Conservation (phyloP, 2,797 vertebrate genomes). For the Betta splendens region DNA sequence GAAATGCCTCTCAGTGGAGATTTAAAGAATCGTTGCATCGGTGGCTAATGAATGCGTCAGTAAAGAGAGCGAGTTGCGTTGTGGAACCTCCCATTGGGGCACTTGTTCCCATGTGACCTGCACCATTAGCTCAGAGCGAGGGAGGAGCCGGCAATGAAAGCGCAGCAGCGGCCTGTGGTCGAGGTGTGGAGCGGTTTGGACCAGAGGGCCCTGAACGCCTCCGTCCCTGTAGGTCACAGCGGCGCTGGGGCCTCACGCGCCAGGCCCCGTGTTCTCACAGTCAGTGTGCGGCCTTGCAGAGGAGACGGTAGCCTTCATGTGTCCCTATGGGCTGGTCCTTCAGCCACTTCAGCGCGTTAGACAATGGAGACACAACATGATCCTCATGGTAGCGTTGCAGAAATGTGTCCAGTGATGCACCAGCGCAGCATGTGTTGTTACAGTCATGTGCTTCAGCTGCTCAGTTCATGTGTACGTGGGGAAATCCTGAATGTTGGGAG, state of each 20-base stretch:
- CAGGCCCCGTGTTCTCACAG: not conserved
- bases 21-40: too few relatives aligned
- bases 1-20: too few relatives aligned
- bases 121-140: constrained; percentile 32
- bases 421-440: not conserved
- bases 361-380: not conserved
- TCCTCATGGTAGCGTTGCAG: not conserved
- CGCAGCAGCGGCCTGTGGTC: too few relatives aligned
- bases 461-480: not conserved
- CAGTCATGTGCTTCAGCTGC: not conserved
- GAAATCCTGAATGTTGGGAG: not conserved
- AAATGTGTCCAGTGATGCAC: not conserved
- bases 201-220: too few relatives aligned
- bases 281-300: not conserved
- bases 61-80: too few relatives aligned
- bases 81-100: constrained; percentile 9
- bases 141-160: constrained; percentile 9
- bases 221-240: too few relatives aligned
- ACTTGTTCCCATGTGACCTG: constrained; percentile 14
- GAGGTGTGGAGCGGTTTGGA: too few relatives aligned
- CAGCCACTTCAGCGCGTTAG: not conserved
- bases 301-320: not conserved
- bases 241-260: not conserved
- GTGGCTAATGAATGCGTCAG: too few relatives aligned
- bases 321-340: not conserved